Evolutionary conservation across 2,797 vertebrate genomes (phyloP).

Genomic region (Salmo trutta): DNA sequence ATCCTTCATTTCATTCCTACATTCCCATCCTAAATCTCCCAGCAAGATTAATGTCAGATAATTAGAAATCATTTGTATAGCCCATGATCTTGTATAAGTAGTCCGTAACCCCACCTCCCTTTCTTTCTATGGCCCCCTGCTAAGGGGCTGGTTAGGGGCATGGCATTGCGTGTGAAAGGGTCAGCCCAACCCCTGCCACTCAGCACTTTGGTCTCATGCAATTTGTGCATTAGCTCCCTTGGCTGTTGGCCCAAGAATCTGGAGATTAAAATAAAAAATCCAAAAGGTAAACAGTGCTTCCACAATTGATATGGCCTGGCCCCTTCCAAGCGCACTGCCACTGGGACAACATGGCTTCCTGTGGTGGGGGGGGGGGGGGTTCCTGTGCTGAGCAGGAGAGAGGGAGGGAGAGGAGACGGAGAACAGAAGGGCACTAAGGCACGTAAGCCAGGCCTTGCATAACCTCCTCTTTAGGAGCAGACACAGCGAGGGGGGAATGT

Average conservation of each 20-base stretch:
- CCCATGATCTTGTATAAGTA: constrained; percentile 51
- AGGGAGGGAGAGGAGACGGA: constrained; percentile 29
- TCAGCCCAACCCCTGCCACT: constrained; percentile 64
- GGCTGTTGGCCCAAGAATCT: constrained; percentile 63
- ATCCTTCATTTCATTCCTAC: constrained; percentile 10
- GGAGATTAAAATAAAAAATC: constrained; percentile 71
- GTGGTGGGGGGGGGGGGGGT: constrained; percentile 45
- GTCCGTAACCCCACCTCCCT: constrained; percentile 46
- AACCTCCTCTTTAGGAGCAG: constrained; percentile 68
- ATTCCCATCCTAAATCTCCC: constrained; percentile 54
- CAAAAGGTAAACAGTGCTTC: constrained; percentile 81
- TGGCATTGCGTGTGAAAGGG: constrained; percentile 76
- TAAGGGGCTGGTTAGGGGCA: constrained; percentile 52
- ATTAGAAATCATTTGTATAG: constrained; percentile 52
- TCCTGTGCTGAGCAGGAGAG: constrained; percentile 68
- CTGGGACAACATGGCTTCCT: constrained; percentile 77
- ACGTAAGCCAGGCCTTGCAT: constrained; percentile 72
- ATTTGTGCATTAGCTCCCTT: constrained; percentile 65
- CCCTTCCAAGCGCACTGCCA: constrained; percentile 59
- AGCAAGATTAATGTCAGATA: constrained; percentile 66
- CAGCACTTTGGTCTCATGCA: constrained; percentile 64
- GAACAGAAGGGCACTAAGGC: constrained; percentile 46
- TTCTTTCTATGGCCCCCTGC: constrained; percentile 26
- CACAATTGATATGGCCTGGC: constrained; percentile 74
- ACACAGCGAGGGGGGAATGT: constrained; percentile 68